Evolutionary conservation across 2,113 vertebrate genomes (phyloP), one percentile per base, ranked within the genome.

Genomic region (Gymnocephalus cernua): DNA sequence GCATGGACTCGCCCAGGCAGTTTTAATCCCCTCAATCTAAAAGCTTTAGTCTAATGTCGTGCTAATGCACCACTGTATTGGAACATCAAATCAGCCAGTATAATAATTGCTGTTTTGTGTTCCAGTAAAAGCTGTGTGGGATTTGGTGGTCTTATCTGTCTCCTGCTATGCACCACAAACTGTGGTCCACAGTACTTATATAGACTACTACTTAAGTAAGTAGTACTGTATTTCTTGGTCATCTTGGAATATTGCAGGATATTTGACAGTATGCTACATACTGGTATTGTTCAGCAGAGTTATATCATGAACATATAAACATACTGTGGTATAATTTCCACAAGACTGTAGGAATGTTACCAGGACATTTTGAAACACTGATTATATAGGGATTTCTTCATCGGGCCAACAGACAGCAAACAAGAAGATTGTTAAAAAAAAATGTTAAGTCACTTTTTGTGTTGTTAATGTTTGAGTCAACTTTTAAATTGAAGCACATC

Each of bases 1-100:
- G n/a, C 56, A 68, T 76, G 25, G 59, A 88, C 45, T 79, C 74
- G 51, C 38, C 14, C 11, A 4, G 71, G 77, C 77, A 89, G 87
- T 87, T 84, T 82, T 83, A 82, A 90, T 89, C 76, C 71, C 2
- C 41, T 84, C 59, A 38, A 67, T 89, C 85, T 68, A 62, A 88
- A 89, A 77, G 78, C 63, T 80, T 83, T 72, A 53, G n/a, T 76
- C 41, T 79, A 67, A 71, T 87, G 48, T 88, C 54, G 79, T 5
- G 58, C 51, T 74, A 63, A 59, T 84, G 61, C 44, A 76, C 3
- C 29, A 16, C 47, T 78, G 71, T 77, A 80, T 80, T 54, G 83
- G 67, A 83, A 79, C 57, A 71, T 67, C 32, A 47, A 50, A 72
- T 53, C n/a, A 25, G 48, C 21, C 48, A 15, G 66, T 59, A 38